Evolutionary conservation across 2,888 invertebrate genomes (phyloP).

Genomic region (Sesamia inferens): DNA sequence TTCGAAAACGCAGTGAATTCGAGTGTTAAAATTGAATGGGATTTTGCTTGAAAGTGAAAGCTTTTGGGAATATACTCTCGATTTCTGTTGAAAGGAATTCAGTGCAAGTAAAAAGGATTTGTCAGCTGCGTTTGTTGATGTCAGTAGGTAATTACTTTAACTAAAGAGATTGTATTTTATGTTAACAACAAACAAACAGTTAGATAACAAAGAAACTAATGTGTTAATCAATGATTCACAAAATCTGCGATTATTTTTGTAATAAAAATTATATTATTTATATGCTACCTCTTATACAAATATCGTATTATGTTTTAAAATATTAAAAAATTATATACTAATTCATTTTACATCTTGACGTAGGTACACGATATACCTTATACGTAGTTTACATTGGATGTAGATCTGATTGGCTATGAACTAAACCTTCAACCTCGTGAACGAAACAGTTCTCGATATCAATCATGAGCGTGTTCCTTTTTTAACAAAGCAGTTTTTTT

Average conservation of each 20-base stretch:
- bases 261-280: too few relatives aligned
- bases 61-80: conserved; percentile 29
- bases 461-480: conserved; percentile 14
- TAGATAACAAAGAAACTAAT: neutral
- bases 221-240: neutral
- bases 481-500: neutral
- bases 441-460: neutral
- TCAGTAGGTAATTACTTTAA: neutral
- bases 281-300: too few relatives aligned
- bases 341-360: neutral
- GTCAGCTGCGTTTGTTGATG: conserved; percentile 10
- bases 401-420: conserved; percentile 2
- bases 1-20: conserved; percentile 74
- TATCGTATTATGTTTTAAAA: neutral
- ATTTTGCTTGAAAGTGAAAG: conserved; percentile 54
- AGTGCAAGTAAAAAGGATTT: conserved; percentile 12
- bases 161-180: neutral
- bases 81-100: conserved; percentile 30
- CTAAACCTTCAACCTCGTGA: neutral
- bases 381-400: neutral
- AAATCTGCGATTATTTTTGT: neutral
- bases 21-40: conserved; percentile 64
- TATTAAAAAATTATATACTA: neutral
- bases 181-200: neutral
- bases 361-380: neutral